Evolutionary conservation across 2,888 invertebrate genomes (phyloP), one percentile per base, ranked within the genome.

Genomic region (Lobophora halterata): DNA sequence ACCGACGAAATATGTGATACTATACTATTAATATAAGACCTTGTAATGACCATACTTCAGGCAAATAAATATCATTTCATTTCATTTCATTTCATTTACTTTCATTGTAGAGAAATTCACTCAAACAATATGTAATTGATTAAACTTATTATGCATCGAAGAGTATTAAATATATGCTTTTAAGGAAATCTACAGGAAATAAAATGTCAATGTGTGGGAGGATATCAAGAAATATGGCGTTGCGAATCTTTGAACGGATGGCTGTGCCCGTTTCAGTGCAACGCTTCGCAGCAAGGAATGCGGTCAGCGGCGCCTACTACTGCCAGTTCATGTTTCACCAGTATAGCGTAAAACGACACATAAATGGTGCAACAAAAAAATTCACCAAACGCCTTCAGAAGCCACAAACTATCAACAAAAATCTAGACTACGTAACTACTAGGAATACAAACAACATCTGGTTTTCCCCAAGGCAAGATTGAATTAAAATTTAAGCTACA

Each of bases 261-360:
- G 63, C 52, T 67, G 83, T 61, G 75, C 82, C 48, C 83, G 73
- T 80, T 85, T 72, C 64, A 58, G 64, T 62, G 64, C 57, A 54
- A 62, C 58, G 65, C 68, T 66, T 56, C 66, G 62, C 52, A 49
- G 50, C 59, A 53, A 73, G 71, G 79, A 86, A 86, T 86, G 85
- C 83, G 82, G 85, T 65, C 82, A 76, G 45, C 67, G 60, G 61
- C 71, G 73, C 66, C 67, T 65, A 64, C 58, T 50, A 61, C 61
- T 53, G 58, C 53, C 51, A 47, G 49, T 32, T 55, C 51, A 63
- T 70, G 56, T 54, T 52, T 47, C 52, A 65, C 65, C 66, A 49
- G 63, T 64, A 61, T 49, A 44, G 30, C 20, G 21, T 29, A 10
- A 33, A 32, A 27, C 35, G 16, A 38, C 43, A 37, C 43, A 43